phyloP scores from a whole-genome alignment of 2,113 vertebrate species.

The Campylorhamphus procurvoides region DNA sequence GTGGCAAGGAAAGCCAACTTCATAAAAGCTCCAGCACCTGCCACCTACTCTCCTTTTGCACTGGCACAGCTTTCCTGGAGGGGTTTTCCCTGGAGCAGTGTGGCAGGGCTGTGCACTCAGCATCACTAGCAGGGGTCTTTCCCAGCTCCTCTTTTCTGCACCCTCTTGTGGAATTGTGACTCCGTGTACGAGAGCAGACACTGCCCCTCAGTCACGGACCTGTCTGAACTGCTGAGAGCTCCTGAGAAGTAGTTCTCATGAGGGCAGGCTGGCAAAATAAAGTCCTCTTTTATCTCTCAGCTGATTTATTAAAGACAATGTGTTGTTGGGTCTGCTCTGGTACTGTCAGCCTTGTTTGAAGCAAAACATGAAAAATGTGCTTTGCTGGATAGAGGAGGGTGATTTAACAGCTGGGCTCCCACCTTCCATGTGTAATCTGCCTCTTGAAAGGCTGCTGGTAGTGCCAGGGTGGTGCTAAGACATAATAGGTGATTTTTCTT shows the following conservation, averaged over 20 bases:
- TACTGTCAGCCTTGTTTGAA: not conserved
- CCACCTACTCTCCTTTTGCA: not conserved
- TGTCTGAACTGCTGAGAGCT: not conserved
- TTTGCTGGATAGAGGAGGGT: not conserved
- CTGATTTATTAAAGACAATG: not conserved
- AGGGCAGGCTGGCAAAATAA: not conserved
- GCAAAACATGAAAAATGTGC: not conserved
- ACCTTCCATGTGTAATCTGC: not conserved
- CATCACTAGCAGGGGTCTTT: not conserved
- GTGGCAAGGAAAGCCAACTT: not conserved
- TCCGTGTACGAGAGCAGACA: not conserved
- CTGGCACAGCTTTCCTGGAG: not conserved
- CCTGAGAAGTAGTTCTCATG: not conserved
- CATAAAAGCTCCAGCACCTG: not conserved
- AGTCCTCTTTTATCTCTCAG: not conserved
- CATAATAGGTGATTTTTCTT: not conserved
- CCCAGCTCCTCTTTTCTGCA: not conserved
- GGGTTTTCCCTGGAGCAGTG: not conserved
- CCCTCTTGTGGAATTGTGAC: not conserved
- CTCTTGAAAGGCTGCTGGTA: constrained; percentile 7
- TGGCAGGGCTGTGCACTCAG: not conserved
- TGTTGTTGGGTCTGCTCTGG: not conserved
- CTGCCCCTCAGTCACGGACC: not conserved
- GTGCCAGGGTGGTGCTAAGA: not conserved
- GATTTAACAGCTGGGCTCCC: not conserved